Evolutionary conservation across 2,888 invertebrate species (phyloP).

Genomic region (Heliconius hortense): DNA sequence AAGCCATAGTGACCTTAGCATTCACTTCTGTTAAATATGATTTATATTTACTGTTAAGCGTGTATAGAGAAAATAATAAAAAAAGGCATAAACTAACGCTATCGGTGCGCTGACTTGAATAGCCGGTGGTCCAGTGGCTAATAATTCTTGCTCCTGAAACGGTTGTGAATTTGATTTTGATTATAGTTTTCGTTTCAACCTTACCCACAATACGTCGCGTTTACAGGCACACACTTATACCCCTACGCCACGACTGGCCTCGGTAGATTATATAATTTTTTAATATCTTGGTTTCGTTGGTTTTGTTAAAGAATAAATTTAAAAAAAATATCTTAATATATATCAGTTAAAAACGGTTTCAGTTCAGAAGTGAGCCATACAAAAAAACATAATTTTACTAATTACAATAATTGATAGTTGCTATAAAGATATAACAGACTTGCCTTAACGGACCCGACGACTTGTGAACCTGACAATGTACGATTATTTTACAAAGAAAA

Average conservation of each 20-base stretch:
- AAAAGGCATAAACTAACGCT: not conserved
- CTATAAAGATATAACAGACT: not conserved
- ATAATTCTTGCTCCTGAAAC: not conserved
- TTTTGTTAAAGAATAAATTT: too few relatives aligned
- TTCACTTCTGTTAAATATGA: conserved; percentile 10
- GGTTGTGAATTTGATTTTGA: not conserved
- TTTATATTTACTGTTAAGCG: conserved; percentile 20
- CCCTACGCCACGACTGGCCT: too few relatives aligned
- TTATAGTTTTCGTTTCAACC: not conserved
- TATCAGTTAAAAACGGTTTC: not conserved
- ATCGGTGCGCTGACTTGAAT: not conserved
- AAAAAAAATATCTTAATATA: too few relatives aligned
- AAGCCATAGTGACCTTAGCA: not conserved
- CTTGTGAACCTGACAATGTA: not conserved
- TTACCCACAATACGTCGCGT: too few relatives aligned
- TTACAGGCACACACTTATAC: too few relatives aligned
- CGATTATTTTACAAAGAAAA: not conserved
- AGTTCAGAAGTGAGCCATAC: too few relatives aligned
- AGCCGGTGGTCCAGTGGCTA: not conserved
- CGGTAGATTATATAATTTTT: too few relatives aligned
- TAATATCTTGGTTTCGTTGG: too few relatives aligned
- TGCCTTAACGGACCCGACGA: not conserved
- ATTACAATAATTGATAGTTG: not conserved
- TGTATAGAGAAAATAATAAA: conserved; percentile 10
- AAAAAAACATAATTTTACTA: too few relatives aligned